phyloP scores from a whole-genome alignment of 2,113 vertebrate genomes.

The Ctenodactylus gundi region DNA sequence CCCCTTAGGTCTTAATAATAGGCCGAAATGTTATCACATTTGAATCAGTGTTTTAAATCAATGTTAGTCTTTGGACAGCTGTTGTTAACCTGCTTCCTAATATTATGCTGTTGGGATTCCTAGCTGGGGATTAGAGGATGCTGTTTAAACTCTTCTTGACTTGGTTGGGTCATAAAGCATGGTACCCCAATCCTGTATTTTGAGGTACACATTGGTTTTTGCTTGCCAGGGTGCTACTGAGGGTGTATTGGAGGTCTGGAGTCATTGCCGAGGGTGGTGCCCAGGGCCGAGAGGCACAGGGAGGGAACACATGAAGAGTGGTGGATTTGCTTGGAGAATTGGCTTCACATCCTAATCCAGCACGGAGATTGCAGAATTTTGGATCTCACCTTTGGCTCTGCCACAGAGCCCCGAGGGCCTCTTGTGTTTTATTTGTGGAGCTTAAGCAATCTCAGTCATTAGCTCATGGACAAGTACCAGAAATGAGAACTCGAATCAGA shows the following conservation, averaged over 20 bases:
- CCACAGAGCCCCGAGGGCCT: fast-evolving
- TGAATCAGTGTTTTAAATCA: background rate
- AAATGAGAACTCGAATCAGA: background rate
- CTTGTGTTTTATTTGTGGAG: background rate
- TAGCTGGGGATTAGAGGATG: no score
- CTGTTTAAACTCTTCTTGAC: no score
- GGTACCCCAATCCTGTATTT: background rate
- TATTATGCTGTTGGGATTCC: no score
- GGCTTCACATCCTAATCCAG: background rate
- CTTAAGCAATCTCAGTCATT: background rate
- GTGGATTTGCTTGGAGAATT: background rate
- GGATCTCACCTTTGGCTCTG: background rate
- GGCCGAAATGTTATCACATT: background rate
- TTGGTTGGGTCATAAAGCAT: no score
- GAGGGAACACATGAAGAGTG: no score
- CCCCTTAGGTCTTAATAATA: background rate
- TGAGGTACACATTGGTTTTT: background rate
- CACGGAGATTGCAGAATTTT: fast-evolving
- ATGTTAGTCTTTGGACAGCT: background rate
- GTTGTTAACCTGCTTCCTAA: background rate
- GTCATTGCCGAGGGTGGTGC: background rate
- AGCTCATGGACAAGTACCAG: background rate
- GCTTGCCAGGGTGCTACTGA: background rate
- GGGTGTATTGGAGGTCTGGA: background rate
- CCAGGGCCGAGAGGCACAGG: background rate